A percentile compares a stretch with the other conserved stretches of the same genome.
Evolutionary conservation across 2,888 invertebrate species (phyloP).

Genomic region (Anagyrus pseudococci): DNA sequence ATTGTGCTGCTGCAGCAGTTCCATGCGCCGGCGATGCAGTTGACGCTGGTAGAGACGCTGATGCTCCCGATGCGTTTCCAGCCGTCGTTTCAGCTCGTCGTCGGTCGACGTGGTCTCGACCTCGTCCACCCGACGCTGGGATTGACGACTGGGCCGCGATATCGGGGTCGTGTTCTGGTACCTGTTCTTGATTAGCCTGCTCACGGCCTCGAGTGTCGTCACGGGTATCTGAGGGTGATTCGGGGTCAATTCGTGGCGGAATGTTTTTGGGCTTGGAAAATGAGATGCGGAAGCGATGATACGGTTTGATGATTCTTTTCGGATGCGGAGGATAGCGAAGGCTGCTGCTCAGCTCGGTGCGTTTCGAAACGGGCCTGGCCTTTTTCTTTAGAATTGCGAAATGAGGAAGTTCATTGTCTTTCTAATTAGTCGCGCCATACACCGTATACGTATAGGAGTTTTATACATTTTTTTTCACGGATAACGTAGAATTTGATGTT

Average conservation of each 20-base stretch:
- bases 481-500: too few relatives aligned
- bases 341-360: too few relatives aligned
- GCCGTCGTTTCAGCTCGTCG: constrained; percentile 8
- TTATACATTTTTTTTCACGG: too few relatives aligned
- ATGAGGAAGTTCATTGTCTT: too few relatives aligned
- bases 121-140: background rate
- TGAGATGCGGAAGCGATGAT: too few relatives aligned
- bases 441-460: too few relatives aligned
- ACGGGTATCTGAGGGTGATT: constrained; percentile 48
- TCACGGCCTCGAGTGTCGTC: constrained; percentile 53
- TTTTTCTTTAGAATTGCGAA: too few relatives aligned
- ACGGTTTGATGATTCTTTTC: background rate
- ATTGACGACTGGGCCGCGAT: constrained; percentile 5
- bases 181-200: constrained; percentile 48
- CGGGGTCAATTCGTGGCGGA: too few relatives aligned
- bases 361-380: too few relatives aligned
- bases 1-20: constrained; percentile 19
- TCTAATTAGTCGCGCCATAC: too few relatives aligned
- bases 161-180: background rate
- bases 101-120: background rate
- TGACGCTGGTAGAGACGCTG: constrained; percentile 30
- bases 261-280: background rate
- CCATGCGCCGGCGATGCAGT: constrained; percentile 16
- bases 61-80: constrained; percentile 22
- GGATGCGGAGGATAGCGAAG: background rate